Evolutionary conservation across 2,888 invertebrate genomes (phyloP), one percentile per base, ranked within the genome.

Genomic region (Xylophagus ater): DNA sequence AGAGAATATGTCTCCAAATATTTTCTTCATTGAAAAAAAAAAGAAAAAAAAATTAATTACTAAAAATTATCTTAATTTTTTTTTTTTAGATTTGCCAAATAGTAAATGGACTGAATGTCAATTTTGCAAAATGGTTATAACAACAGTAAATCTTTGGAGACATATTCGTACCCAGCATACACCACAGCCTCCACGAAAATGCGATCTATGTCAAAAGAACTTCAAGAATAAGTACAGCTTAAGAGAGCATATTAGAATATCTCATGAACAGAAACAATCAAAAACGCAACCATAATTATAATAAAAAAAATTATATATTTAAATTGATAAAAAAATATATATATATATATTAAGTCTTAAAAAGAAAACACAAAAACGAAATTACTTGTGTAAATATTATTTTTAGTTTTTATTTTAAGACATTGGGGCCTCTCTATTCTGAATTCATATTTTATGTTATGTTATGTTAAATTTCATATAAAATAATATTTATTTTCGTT

Each of bases 61-160:
- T 14, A 17, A 31, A 23, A 40, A 41, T 23, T 44, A 38, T 44
- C 43, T 47, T 50, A 46, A 50, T 50, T 51, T 51, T 51, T 50
- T 51, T 53, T 60, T 62, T 62, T 60, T 63, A 63, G 63, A 63
- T 60, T 60, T 61, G 53, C 55, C 60, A 56, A 62, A 60, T 58
- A 65, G 60, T 58, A 65, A 65, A 51, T 65, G 65, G 65, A 62
- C 65, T 52, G 65, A 65, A 59, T 65, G 65, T 60, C 64, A 65
- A 51, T 65, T 62, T 59, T 65, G 65, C 61, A 65, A 65, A 62
- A 60, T 65, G 60, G 63, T 65, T 50, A 64, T 65, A 53, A 65
- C 65, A 48, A 62, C 65, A 44, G 65, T 64, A 47, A 65, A 65
- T 60, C 62, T 65, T 57, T 65, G 65, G 65, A 60, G 65, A 59